Conservation (phyloP, 1,140 invertebrate species). For the Trichonephila inaurata region DNA sequence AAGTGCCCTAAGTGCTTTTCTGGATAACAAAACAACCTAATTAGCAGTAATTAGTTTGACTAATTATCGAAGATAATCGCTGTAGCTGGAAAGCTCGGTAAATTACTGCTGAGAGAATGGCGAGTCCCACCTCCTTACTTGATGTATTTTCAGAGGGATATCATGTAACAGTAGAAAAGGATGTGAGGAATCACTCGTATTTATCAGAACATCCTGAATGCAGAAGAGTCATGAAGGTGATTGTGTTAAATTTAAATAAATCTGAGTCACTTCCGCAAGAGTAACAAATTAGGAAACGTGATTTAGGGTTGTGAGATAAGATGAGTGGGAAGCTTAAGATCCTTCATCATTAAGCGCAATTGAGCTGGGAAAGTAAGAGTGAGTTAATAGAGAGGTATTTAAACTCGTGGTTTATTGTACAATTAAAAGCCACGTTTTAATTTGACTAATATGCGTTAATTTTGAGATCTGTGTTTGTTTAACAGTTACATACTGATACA, state of each 20-base stretch:
- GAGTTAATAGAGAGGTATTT: neutral
- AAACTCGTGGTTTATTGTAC: neutral
- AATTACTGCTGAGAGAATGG: neutral
- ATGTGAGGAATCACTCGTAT: slow-evolving; percentile 16
- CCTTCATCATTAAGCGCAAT: neutral
- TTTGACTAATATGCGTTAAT: neutral
- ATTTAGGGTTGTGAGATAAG: neutral
- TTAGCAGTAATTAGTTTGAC: slow-evolving; percentile 60
- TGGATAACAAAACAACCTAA: slow-evolving; percentile 55
- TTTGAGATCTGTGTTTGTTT: neutral
- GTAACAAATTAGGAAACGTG: neutral
- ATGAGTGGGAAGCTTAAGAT: neutral
- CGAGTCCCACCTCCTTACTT: neutral
- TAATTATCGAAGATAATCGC: slow-evolving; percentile 51
- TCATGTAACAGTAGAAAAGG: neutral
- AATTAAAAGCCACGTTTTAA: neutral
- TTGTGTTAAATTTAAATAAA: neutral
- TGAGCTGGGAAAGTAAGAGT: neutral
- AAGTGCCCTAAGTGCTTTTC: slow-evolving; percentile 37
- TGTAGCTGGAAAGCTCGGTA: slow-evolving; percentile 22
- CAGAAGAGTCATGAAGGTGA: neutral
- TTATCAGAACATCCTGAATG: neutral
- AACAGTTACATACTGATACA: neutral
- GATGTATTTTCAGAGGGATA: slow-evolving; percentile 22
- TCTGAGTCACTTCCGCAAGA: neutral